phyloP scores from a whole-genome alignment of 2,797 vertebrate species.

The Graptemys geographica region DNA sequence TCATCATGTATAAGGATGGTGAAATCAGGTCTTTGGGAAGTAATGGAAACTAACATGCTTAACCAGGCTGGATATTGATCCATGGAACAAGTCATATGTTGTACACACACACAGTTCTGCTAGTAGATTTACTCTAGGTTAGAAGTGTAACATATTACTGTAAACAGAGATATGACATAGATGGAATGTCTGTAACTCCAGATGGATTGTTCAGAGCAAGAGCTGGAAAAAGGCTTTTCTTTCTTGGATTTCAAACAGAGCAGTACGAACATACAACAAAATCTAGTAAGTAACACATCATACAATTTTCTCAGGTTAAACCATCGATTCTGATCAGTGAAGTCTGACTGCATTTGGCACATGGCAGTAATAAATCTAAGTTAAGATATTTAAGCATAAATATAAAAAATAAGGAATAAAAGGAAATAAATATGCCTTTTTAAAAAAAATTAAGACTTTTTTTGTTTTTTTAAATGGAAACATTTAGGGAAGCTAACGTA shows the following conservation, averaged over 20 bases:
- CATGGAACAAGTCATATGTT: not conserved
- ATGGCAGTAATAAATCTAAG: constrained; percentile 78
- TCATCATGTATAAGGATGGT: not conserved
- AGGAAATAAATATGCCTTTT: constrained; percentile 82
- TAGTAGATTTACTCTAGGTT: constrained; percentile 19
- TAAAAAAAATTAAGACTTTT: constrained; percentile 75
- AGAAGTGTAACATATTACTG: constrained; percentile 12
- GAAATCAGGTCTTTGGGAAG: not conserved
- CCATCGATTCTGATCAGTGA: constrained; percentile 34
- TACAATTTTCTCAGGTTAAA: constrained; percentile 44
- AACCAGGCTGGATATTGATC: not conserved
- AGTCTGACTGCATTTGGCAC: constrained; percentile 78
- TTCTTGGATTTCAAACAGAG: not conserved
- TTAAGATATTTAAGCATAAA: constrained; percentile 80
- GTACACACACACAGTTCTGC: not conserved
- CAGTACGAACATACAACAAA: constrained; percentile 12
- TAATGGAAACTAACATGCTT: not conserved
- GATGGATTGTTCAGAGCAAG: constrained; percentile 24
- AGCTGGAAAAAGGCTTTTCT: constrained; percentile 2
- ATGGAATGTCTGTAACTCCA: constrained; percentile 8
- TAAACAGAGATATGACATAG: constrained; percentile 40
- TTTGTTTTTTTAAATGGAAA: constrained; percentile 72
- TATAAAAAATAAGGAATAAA: constrained; percentile 76
- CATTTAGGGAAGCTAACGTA: constrained; percentile 73
- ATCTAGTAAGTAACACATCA: constrained; percentile 39